Percentiles rank a stretch among this genome's conserved stretches.
These are phyloP conservation scores for Theonella swinhoei DNA, from an alignment of 37 sponge, comb jelly and placozoan genomes.

Conservation along the genomic window DNA sequence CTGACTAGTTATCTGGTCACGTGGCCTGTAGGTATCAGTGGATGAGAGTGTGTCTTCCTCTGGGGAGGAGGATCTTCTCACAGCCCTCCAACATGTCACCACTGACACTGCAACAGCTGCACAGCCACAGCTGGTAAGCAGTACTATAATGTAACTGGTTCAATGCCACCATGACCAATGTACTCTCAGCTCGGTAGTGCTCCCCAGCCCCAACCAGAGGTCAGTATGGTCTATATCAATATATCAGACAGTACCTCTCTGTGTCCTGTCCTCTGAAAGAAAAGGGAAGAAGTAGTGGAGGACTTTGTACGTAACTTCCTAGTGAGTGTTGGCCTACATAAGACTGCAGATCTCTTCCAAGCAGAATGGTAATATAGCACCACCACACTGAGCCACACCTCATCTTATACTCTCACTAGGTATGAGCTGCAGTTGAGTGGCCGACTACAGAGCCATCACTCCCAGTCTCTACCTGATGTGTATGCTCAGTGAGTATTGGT, in stretches of 20 bases:
- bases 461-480: constrained; percentile 62
- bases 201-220: not conserved
- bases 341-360: constrained; percentile 85
- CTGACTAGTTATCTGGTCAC: not conserved
- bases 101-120: not conserved
- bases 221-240: too few species aligned
- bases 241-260: not conserved
- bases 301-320: constrained; percentile 97
- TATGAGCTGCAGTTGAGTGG: constrained; percentile 46
- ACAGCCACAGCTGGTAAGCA: too few species aligned
- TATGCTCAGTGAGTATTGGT: constrained; percentile 74
- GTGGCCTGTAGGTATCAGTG: not conserved
- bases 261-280: not conserved
- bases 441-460: constrained; percentile 16
- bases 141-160: too few species aligned
- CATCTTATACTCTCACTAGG: constrained; percentile 26
- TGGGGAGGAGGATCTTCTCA: constrained; percentile 48
- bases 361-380: constrained; percentile 72
- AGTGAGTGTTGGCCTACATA: constrained; percentile 65
- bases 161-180: too few species aligned
- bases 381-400: not conserved
- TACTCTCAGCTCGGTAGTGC: not conserved
- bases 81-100: constrained; percentile 22
- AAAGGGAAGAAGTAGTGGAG: constrained; percentile 83
- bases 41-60: not conserved